phyloP scores from a whole-genome alignment of 2,113 vertebrate genomes.

The Suncus etruscus region DNA sequence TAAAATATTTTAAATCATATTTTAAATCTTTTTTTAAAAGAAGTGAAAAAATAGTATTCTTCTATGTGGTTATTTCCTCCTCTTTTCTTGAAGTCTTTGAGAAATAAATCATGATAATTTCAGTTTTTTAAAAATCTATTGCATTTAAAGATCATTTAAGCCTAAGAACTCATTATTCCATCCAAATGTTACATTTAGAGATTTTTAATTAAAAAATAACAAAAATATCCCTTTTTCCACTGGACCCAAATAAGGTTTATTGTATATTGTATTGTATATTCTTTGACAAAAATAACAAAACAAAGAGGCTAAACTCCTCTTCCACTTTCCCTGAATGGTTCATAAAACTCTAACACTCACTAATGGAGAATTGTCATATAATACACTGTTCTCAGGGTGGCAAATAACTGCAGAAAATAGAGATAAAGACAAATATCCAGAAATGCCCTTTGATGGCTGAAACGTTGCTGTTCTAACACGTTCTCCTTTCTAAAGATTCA shows the following conservation, averaged over 20 bases:
- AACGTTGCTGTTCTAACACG: conserved; percentile 67
- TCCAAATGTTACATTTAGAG: neutral
- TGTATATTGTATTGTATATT: neutral
- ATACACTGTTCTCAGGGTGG: conserved; percentile 49
- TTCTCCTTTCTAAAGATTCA: conserved; percentile 49
- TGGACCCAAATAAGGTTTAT: conserved; percentile 3
- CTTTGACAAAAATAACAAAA: conserved; percentile 64
- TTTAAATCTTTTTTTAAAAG: conserved; percentile 82
- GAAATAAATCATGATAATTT: conserved; percentile 77
- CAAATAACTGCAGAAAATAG: conserved; percentile 71
- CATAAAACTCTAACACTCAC: conserved; percentile 42
- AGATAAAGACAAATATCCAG: conserved; percentile 69
- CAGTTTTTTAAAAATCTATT: conserved; percentile 55
- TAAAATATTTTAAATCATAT: conserved; percentile 89
- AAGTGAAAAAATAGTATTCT: conserved; percentile 77
- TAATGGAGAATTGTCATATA: conserved; percentile 76
- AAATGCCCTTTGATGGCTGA: conserved; percentile 65
- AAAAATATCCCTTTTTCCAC: neutral
- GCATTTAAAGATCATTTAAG: conserved; percentile 65
- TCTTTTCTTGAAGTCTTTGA: conserved; percentile 62
- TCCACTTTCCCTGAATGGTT: conserved; percentile 10
- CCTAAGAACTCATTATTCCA: conserved; percentile 37
- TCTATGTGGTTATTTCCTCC: conserved; percentile 27
- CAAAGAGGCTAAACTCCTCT: neutral
- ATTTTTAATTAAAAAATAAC: conserved; percentile 44